Evolutionary conservation across 1,140 invertebrate species (phyloP).

Genomic region (Dryas iulia): DNA sequence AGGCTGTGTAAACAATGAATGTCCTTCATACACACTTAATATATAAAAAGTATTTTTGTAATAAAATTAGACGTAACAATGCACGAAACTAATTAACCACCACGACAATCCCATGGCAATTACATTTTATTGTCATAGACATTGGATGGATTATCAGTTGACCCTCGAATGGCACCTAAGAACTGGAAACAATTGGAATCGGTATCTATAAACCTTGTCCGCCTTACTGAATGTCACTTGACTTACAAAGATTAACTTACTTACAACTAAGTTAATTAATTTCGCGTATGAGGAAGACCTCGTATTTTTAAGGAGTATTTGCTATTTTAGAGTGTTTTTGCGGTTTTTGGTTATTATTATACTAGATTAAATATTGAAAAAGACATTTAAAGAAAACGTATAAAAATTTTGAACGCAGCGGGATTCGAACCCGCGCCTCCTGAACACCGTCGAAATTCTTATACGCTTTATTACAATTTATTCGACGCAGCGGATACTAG

Average conservation of each 20-base stretch:
- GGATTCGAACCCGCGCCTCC: no score
- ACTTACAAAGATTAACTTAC: neutral
- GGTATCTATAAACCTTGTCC: slow-evolving; percentile 31
- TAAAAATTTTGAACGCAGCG: no score
- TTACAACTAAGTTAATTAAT: neutral
- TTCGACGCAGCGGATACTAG: no score
- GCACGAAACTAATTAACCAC: slow-evolving; percentile 42
- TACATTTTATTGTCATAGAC: slow-evolving; percentile 42
- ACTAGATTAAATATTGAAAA: no score
- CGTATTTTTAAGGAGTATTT: neutral
- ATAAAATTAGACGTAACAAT: slow-evolving; percentile 50
- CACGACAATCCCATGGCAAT: slow-evolving; percentile 37
- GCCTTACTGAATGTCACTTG: slow-evolving; percentile 19
- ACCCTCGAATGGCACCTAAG: slow-evolving; percentile 29
- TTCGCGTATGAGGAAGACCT: neutral
- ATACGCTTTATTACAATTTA: no score
- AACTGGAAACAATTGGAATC: slow-evolving; percentile 34
- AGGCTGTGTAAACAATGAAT: neutral
- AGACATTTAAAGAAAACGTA: no score
- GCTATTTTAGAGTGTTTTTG: no score
- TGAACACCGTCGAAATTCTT: no score
- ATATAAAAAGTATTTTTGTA: slow-evolving; percentile 7
- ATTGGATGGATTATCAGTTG: slow-evolving; percentile 33
- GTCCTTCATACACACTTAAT: slow-evolving; percentile 10
- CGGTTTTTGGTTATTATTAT: no score